A percentile compares a stretch with the other conserved stretches of the same genome.
These are phyloP conservation scores for Hoplostethus atlanticus DNA, from an alignment of 2,797 vertebrate species.

Conservation along the genomic window DNA sequence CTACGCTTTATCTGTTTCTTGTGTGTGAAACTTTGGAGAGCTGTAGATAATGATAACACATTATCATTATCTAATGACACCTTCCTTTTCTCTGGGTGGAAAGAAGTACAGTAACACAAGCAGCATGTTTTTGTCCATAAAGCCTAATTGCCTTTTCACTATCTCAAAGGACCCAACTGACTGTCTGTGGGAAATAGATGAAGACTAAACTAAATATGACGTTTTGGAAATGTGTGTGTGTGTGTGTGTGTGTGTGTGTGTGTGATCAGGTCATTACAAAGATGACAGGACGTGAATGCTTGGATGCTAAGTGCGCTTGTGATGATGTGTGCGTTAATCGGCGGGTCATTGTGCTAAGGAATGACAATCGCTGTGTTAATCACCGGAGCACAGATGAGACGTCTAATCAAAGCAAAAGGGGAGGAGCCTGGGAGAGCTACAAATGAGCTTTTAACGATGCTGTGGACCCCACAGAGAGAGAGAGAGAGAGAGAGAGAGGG, in stretches of 20 bases:
- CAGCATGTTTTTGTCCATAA: background rate
- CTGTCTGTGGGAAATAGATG: background rate
- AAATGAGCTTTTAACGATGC: conserved; percentile 77
- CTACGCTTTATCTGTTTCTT: background rate
- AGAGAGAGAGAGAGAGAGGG: background rate
- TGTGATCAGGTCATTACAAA: conserved; percentile 8
- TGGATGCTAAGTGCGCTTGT: background rate
- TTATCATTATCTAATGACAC: conserved; percentile 27
- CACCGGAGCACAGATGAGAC: conserved; percentile 54
- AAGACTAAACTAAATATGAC: background rate
- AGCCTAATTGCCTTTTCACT: conserved; percentile 27
- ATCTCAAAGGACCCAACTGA: conserved; percentile 3
- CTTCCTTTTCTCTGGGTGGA: conserved; percentile 4
- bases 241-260: background rate
- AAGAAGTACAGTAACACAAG: conserved; percentile 3
- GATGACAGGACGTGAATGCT: conserved; percentile 1
- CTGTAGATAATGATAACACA: conserved; percentile 44
- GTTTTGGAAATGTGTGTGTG: background rate
- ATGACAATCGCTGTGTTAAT: conserved; percentile 52
- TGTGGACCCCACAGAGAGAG: conserved; percentile 14
- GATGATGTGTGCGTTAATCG: conserved; percentile 4
- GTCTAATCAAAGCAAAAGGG: conserved; percentile 48
- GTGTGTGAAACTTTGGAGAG: background rate
- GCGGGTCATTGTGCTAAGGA: conserved; percentile 37
- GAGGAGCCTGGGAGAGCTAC: conserved; percentile 37